These are phyloP conservation scores for Galerucella pusilla DNA, from an alignment of 2,888 invertebrate species.

Conservation along the genomic window DNA sequence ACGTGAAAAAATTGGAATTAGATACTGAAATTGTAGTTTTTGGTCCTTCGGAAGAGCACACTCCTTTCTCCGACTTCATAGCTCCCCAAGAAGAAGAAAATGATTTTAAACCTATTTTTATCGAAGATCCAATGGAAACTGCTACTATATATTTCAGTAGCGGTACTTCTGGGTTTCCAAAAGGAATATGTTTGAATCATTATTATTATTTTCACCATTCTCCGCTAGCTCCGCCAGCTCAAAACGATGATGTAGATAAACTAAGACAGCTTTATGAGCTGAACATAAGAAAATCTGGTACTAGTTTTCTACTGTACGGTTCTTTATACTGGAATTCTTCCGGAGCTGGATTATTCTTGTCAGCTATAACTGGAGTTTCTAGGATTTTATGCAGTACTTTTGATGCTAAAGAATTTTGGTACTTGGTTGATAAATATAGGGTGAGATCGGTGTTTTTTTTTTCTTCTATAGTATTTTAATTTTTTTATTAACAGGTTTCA, in stretches of 20 bases:
- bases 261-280: slow-evolving; percentile 36
- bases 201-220: slow-evolving; percentile 40
- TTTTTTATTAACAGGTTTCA: slow-evolving; percentile 47
- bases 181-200: slow-evolving; percentile 57
- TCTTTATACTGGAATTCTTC: slow-evolving; percentile 57
- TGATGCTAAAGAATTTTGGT: slow-evolving; percentile 50
- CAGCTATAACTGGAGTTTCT: slow-evolving; percentile 48
- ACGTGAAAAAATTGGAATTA: slow-evolving; percentile 42
- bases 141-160: slow-evolving; percentile 56
- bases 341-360: slow-evolving; percentile 46
- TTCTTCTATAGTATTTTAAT: background rate
- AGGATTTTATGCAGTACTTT: slow-evolving; percentile 49
- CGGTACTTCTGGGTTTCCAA: slow-evolving; percentile 59
- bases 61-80: slow-evolving; percentile 47
- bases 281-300: slow-evolving; percentile 24
- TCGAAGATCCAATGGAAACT: slow-evolving; percentile 45
- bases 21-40: slow-evolving; percentile 53
- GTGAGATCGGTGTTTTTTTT: slow-evolving; percentile 35
- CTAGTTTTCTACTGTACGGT: slow-evolving; percentile 37
- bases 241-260: slow-evolving; percentile 36
- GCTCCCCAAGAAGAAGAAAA: slow-evolving; percentile 46
- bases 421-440: slow-evolving; percentile 52
- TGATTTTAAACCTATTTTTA: slow-evolving; percentile 48
- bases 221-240: slow-evolving; percentile 30
- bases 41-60: slow-evolving; percentile 44